Evolutionary conservation across 2,113 vertebrate species (phyloP).

Genomic region (Triplophysa rosa): DNA sequence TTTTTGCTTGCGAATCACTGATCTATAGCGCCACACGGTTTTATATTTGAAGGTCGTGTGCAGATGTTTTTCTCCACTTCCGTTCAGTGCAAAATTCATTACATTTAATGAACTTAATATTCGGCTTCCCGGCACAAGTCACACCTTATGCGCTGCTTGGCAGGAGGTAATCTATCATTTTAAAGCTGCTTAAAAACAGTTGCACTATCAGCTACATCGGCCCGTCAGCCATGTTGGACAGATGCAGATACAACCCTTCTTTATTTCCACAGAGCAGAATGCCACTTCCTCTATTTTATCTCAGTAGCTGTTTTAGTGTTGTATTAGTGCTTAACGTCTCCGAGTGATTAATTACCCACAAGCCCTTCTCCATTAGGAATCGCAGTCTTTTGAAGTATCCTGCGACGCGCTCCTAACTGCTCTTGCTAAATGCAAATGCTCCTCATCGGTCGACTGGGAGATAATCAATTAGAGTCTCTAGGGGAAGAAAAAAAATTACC

Average conservation of each 20-base stretch:
- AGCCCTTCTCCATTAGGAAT: conserved; percentile 22
- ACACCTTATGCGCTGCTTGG: not conserved
- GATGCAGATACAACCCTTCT: conserved; percentile 1
- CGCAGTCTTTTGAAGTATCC: conserved; percentile 4
- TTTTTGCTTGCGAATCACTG: too few species aligned
- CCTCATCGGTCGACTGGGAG: conserved; percentile 37
- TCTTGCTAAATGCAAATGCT: conserved; percentile 50
- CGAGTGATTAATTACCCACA: conserved; percentile 46
- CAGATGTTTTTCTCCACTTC: not conserved
- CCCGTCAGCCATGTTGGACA: not conserved
- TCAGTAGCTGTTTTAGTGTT: conserved; percentile 24
- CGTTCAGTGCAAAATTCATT: not conserved
- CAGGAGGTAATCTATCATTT: conserved; percentile 36
- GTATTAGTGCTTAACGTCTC: not conserved
- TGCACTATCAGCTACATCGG: not conserved
- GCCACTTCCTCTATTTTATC: conserved; percentile 14
- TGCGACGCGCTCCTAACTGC: conserved; percentile 11
- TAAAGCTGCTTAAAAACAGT: not conserved
- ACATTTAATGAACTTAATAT: conserved; percentile 28
- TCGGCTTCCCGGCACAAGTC: conserved; percentile 5
- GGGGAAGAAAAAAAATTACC: conserved; percentile 28
- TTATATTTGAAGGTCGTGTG: not conserved
- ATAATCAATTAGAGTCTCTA: conserved; percentile 42
- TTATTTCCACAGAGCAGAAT: conserved; percentile 14
- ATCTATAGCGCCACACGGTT: not conserved